Conservation (phyloP, 2,113 vertebrate species). For the Cyprinodon brontotheroides region DNA sequence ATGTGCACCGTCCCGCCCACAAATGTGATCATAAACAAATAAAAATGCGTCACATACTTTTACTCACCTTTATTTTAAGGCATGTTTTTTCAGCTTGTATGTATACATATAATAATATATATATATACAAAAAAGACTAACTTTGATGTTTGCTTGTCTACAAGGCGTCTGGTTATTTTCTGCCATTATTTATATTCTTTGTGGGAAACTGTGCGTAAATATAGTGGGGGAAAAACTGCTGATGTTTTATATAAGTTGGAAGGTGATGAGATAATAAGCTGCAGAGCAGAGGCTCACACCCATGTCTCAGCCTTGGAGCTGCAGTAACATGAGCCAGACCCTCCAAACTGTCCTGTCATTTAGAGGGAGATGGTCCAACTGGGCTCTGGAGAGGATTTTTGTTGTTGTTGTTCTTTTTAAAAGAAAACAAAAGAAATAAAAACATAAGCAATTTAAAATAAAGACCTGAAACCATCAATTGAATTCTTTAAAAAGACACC, state of each 20-base stretch:
- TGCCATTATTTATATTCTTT: neutral
- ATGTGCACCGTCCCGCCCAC: conserved; percentile 64
- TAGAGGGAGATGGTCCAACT: neutral
- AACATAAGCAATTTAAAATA: neutral
- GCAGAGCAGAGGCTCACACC: conserved; percentile 47
- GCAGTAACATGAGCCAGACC: conserved; percentile 37
- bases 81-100: neutral
- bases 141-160: too few relatives aligned
- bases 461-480: neutral
- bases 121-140: too few relatives aligned
- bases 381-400: neutral
- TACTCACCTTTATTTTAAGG: conserved; percentile 14
- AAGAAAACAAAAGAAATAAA: neutral
- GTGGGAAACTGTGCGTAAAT: neutral
- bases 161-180: neutral
- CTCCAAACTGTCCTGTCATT: conserved; percentile 12
- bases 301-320: conserved; percentile 18
- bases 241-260: neutral
- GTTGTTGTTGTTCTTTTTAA: neutral
- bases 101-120: too few relatives aligned
- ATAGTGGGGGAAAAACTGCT: neutral
- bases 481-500: neutral
- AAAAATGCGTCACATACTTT: conserved; percentile 70
- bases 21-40: conserved; percentile 53
- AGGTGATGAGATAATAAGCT: conserved; percentile 4